Evolutionary conservation across 2,888 invertebrate species (phyloP).

Genomic region (Polydesmus complanatus): DNA sequence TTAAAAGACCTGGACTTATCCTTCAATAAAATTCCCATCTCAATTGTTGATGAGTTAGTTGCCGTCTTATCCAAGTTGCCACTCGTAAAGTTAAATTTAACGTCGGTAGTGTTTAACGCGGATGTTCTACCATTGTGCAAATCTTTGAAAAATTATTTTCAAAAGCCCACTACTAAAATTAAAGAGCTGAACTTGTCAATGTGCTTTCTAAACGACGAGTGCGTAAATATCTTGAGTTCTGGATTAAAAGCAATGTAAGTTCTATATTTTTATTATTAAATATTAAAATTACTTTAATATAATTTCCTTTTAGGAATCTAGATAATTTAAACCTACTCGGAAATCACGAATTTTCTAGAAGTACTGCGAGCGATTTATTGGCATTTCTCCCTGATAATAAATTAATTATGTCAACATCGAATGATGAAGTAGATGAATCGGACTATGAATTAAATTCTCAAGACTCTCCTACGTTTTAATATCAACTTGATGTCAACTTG

Average conservation of each 20-base stretch:
- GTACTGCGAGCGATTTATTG: too few relatives aligned
- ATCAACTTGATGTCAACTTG: too few relatives aligned
- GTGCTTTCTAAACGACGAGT: neutral
- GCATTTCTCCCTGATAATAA: too few relatives aligned
- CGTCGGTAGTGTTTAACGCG: neutral
- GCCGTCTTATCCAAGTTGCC: neutral
- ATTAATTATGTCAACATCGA: too few relatives aligned
- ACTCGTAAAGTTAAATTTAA: neutral
- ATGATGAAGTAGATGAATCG: too few relatives aligned
- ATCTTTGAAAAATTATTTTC: neutral
- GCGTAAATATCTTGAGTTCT: neutral
- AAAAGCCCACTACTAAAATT: neutral
- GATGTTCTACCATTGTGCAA: neutral
- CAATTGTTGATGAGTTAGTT: neutral
- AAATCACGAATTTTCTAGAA: too few relatives aligned
- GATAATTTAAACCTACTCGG: too few relatives aligned
- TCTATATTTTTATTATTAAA: neutral
- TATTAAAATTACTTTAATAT: neutral
- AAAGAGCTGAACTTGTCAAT: neutral
- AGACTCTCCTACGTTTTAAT: too few relatives aligned
- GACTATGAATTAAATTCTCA: too few relatives aligned
- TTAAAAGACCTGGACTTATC: slow-evolving; percentile 1
- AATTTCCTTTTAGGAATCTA: neutral
- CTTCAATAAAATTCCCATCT: neutral
- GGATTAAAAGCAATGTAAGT: neutral